Evolutionary conservation across 2,113 vertebrate genomes (phyloP), one percentile per base, ranked within the genome.

Genomic region (Lampris incognitus): DNA sequence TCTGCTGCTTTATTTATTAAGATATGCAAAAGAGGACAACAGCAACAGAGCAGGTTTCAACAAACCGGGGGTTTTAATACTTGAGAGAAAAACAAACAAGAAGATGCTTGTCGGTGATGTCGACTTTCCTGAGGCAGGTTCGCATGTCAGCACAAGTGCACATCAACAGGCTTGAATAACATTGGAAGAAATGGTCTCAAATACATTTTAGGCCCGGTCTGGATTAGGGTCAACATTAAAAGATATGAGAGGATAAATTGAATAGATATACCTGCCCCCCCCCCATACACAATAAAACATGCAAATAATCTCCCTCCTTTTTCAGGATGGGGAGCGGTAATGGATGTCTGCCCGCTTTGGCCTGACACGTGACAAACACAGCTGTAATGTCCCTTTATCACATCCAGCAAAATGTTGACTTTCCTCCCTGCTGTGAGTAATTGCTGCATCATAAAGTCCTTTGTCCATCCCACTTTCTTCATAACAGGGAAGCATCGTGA

Each of bases 1-100:
- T 61, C 48, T 72, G 73, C 78, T 73, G 79, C 77, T 79, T 85
- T 84, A 84, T 92, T 92, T 75, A 93, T 92, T 85, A 91, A 88
- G 70, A 83, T 79, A 83, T 85, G 85, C 90, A 91, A 89, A 93
- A 85, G 83, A 92, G 88, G 84, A 71, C 83, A 82, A 81, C 66
- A 78, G 83, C 79, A 79, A 82, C 72, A 9, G 50, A 36, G 52
- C 71, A 71, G 46, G 65, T 46, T 60, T 41, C n/a, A 11, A 48
- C 4, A 63, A 81, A 83, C 64, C 44, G 69, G 58, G 49, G 65
- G 9, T 40, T 24, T 58, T 49, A 77, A 76, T 70, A 66, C 9
- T 75, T 76, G 9, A 13, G 5, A 54, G 72, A 2, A 63, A 80
- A 74, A 78, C 41, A 74, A 64, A 62, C 1, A 59, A 63, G 59